These are phyloP conservation scores for Tetraodon nigroviridis DNA, from an alignment of 2,113 vertebrate species.

Conservation along the genomic window DNA sequence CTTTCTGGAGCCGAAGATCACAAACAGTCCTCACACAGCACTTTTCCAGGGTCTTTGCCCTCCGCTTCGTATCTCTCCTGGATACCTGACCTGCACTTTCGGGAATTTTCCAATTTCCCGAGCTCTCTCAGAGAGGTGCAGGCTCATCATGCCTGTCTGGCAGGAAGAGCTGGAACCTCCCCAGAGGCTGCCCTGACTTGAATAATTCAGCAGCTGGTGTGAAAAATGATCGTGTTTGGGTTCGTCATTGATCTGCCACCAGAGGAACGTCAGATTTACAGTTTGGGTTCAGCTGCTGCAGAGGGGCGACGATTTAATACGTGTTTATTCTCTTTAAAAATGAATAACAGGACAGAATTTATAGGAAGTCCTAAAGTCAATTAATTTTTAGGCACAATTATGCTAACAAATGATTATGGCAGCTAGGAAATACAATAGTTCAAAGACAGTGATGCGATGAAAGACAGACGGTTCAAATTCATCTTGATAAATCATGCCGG, in stretches of 20 bases:
- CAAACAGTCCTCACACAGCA: conserved; percentile 12
- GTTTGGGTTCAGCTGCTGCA: conserved; percentile 4
- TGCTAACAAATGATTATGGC: conserved; percentile 4
- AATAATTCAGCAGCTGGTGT: conserved; percentile 70
- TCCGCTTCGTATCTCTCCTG: conserved; percentile 7
- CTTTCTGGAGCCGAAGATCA: background rate
- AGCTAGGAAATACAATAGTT: conserved; percentile 7
- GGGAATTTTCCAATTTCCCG: conserved; percentile 42
- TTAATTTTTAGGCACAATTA: too few species aligned
- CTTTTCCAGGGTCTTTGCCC: conserved; percentile 10
- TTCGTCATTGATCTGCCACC: conserved; percentile 51
- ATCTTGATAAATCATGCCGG: conserved; percentile 17
- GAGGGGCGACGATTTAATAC: background rate
- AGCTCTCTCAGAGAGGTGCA: conserved; percentile 29
- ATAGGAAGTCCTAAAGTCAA: too few species aligned
- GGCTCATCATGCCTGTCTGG: conserved; percentile 39
- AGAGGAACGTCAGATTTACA: conserved; percentile 37
- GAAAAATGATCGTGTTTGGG: conserved; percentile 58
- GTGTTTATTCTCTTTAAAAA: background rate
- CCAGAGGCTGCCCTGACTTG: conserved; percentile 54
- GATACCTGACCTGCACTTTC: conserved; percentile 26
- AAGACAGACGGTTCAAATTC: conserved; percentile 23
- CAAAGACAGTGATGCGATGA: conserved; percentile 21
- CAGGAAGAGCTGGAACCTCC: conserved; percentile 46
- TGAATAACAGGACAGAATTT: too few species aligned